Evolutionary conservation across 2,113 vertebrate species (phyloP).

Genomic region (Pseudorhombus dupliciocellatus): DNA sequence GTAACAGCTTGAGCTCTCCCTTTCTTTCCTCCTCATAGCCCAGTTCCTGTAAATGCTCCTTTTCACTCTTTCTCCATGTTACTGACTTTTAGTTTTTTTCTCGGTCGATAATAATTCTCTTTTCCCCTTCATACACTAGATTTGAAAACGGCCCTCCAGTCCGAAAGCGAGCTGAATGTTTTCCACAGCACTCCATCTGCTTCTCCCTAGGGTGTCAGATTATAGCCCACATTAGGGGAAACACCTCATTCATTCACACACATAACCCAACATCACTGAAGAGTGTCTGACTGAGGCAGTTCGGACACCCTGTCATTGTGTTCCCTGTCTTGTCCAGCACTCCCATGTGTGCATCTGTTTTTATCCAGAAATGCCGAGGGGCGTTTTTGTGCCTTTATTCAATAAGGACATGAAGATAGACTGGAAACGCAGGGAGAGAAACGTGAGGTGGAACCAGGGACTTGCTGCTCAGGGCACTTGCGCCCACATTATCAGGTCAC

Average conservation of each 20-base stretch:
- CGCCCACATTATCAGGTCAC: not conserved
- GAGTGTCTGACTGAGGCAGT: constrained; percentile 58
- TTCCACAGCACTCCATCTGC: constrained; percentile 42
- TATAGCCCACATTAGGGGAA: constrained; percentile 65
- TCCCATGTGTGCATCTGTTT: constrained; percentile 24
- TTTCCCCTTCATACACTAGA: constrained; percentile 9
- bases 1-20: constrained; percentile 23
- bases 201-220: constrained; percentile 61
- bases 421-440: not conserved
- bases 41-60: not conserved
- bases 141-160: constrained; percentile 35
- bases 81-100: constrained; percentile 26
- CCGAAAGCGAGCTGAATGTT: constrained; percentile 44
- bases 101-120: not conserved
- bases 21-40: constrained; percentile 16
- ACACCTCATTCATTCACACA: constrained; percentile 74
- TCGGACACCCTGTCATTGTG: constrained; percentile 54
- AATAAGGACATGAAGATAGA: not conserved
- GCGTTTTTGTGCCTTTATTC: not conserved
- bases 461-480: not conserved
- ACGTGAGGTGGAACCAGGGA: not conserved
- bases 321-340: constrained; percentile 33
- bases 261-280: constrained; percentile 48
- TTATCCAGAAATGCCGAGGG: not conserved
- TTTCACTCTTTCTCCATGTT: constrained; percentile 16